These are phyloP conservation scores for Papilio glaucus DNA, from an alignment of 1,140 invertebrate species.

Conservation along the genomic window DNA sequence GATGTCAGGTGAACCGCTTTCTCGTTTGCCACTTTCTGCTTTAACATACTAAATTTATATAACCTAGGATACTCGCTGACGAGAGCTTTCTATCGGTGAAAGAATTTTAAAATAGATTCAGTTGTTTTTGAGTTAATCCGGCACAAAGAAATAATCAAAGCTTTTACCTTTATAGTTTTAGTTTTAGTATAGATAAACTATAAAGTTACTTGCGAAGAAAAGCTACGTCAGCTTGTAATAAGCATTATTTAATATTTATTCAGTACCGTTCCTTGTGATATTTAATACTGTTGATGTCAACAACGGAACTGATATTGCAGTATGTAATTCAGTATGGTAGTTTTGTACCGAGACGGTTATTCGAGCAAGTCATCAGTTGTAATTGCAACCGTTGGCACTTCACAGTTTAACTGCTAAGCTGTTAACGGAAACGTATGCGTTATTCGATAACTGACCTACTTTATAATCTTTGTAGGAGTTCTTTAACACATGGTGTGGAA, in stretches of 20 bases:
- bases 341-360: slow-evolving; percentile 31
- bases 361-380: slow-evolving; percentile 55
- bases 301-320: not conserved
- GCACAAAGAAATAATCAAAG: too few relatives aligned
- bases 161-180: too few relatives aligned
- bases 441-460: slow-evolving; percentile 45
- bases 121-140: too few relatives aligned
- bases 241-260: not conserved
- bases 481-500: slow-evolving; percentile 32
- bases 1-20: too few relatives aligned
- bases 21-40: too few relatives aligned
- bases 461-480: slow-evolving; percentile 39
- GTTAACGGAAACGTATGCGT: slow-evolving; percentile 23
- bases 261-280: not conserved
- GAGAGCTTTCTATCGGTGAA: too few relatives aligned
- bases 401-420: slow-evolving; percentile 35
- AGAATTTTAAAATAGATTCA: too few relatives aligned
- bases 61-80: too few relatives aligned
- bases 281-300: not conserved
- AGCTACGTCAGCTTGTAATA: not conserved
- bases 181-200: too few relatives aligned
- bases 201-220: not conserved
- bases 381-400: slow-evolving; percentile 58
- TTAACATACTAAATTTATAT: too few relatives aligned
- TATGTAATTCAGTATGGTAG: not conserved